A percentile compares a stretch with the other conserved stretches of the same genome.
Evolutionary conservation across 2,113 vertebrate genomes (phyloP).

Genomic region (Coreoperca whiteheadi): DNA sequence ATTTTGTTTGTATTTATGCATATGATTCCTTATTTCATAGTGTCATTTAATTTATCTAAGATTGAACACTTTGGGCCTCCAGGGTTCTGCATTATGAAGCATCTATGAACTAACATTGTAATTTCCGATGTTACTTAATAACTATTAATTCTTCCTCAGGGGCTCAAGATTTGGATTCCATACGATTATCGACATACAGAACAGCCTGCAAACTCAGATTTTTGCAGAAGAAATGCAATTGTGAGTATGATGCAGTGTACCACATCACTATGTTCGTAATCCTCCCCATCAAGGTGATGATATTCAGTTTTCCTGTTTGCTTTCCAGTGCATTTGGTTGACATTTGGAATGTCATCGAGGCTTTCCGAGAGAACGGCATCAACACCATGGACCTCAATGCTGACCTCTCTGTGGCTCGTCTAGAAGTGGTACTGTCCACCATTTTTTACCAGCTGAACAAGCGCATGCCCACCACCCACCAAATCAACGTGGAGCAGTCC

Average conservation of each 20-base stretch:
- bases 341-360: conserved; percentile 99
- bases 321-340: conserved; percentile 95
- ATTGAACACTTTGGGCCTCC: not conserved
- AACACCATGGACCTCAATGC: conserved; percentile 92
- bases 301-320: conserved; percentile 19
- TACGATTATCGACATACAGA: conserved; percentile 97
- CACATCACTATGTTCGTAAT: too few relatives aligned
- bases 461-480: conserved; percentile 96
- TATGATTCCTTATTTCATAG: not conserved
- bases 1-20: not conserved
- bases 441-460: conserved; percentile 99
- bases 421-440: conserved; percentile 95
- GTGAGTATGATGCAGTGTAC: conserved; percentile 84
- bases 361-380: conserved; percentile 93
- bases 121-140: conserved; percentile 13
- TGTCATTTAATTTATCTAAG: not conserved
- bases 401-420: conserved; percentile 92
- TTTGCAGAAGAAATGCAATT: conserved; percentile 98
- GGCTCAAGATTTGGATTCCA: conserved; percentile 97
- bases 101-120: not conserved
- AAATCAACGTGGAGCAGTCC: conserved; percentile 96
- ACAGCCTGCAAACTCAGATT: conserved; percentile 98
- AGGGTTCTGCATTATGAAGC: not conserved
- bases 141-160: conserved; percentile 82
- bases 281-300: not conserved